These are phyloP conservation scores for Megamerina dolium DNA, from an alignment of 2,888 invertebrate species.

Conservation along the genomic window DNA sequence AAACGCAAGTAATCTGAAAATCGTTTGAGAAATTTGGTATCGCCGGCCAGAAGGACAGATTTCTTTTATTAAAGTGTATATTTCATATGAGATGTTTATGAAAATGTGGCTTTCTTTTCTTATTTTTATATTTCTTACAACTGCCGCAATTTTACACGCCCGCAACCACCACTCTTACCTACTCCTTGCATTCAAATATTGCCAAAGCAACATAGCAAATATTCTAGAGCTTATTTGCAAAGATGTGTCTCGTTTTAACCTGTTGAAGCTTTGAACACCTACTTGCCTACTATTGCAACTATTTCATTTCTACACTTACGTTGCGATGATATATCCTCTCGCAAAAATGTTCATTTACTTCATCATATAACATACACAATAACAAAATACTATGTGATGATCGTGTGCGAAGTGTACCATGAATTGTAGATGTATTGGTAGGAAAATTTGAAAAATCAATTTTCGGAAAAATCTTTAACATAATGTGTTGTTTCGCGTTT, in stretches of 20 bases:
- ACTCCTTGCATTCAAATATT: conserved; percentile 1
- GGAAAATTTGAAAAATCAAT: conserved; percentile 35
- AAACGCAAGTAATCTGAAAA: background rate
- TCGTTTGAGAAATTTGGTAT: background rate
- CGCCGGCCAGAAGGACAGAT: background rate
- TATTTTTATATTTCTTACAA: too few relatives aligned
- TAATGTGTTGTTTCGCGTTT: conserved; percentile 47
- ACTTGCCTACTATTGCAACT: too few relatives aligned
- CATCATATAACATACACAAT: background rate
- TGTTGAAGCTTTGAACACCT: too few relatives aligned
- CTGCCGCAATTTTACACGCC: conserved; percentile 8
- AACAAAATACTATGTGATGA: background rate
- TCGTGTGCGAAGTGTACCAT: background rate
- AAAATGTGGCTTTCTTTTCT: too few relatives aligned
- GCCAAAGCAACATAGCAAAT: too few relatives aligned
- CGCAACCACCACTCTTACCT: background rate
- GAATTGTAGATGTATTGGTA: conserved; percentile 16
- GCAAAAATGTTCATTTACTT: background rate
- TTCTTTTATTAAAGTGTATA: conserved; percentile 25
- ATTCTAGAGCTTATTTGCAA: too few relatives aligned
- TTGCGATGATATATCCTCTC: too few relatives aligned
- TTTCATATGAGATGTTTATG: conserved; percentile 27
- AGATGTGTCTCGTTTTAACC: too few relatives aligned
- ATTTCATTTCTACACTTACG: too few relatives aligned
- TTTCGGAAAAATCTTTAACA: conserved; percentile 47